Conservation (phyloP, 1,140 invertebrate genomes). For the Drosophila repletoides region DNA sequence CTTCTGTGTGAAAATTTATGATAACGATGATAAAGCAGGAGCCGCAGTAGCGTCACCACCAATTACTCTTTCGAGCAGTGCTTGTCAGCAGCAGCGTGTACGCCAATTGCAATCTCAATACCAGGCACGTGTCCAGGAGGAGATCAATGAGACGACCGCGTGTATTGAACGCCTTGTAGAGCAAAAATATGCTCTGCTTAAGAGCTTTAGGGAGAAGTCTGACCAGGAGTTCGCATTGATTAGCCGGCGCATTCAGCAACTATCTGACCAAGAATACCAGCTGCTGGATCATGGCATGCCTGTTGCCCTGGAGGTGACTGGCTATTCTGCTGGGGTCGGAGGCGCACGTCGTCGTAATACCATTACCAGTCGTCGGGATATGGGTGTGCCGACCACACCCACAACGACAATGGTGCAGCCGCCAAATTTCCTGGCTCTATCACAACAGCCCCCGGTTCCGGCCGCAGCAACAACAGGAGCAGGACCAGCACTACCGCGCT, state of each 20-base stretch:
- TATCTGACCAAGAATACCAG: slow-evolving; percentile 49
- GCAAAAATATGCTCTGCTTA: slow-evolving; percentile 68
- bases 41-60: not conserved
- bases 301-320: slow-evolving; percentile 54
- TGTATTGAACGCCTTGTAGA: slow-evolving; percentile 61
- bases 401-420: slow-evolving; percentile 56
- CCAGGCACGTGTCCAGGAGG: slow-evolving; percentile 60
- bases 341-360: slow-evolving; percentile 64
- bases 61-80: too few species aligned
- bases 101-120: slow-evolving; percentile 50
- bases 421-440: slow-evolving; percentile 46
- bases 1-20: slow-evolving; percentile 66
- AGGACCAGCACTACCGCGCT: slow-evolving; percentile 34
- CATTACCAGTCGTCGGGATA: slow-evolving; percentile 67
- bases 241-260: slow-evolving; percentile 34
- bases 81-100: slow-evolving; percentile 39
- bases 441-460: slow-evolving; percentile 47
- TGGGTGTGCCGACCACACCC: slow-evolving; percentile 63
- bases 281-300: slow-evolving; percentile 60
- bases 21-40: slow-evolving; percentile 20
- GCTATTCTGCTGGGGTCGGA: slow-evolving; percentile 22
- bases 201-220: slow-evolving; percentile 75
- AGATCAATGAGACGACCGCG: slow-evolving; percentile 67
- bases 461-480: slow-evolving; percentile 35
- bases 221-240: slow-evolving; percentile 68